These are phyloP conservation scores for Cydia splendana DNA, from an alignment of 1,140 invertebrate genomes.

Conservation along the genomic window DNA sequence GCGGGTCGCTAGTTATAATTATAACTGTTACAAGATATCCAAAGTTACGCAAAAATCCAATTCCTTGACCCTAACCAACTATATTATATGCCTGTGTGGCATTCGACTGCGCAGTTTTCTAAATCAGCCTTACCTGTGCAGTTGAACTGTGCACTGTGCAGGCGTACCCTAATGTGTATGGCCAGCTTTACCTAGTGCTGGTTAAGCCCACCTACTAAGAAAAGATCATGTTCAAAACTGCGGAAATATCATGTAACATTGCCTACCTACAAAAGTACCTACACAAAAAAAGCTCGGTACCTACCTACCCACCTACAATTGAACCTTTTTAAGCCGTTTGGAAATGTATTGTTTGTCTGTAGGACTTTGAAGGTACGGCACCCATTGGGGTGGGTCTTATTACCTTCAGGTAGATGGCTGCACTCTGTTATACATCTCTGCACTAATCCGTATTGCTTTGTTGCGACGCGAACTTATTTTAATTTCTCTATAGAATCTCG, in stretches of 20 bases:
- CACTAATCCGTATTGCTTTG: background rate
- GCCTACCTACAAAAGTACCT: background rate
- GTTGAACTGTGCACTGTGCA: too few species aligned
- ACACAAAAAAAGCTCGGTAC: background rate
- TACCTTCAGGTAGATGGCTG: background rate
- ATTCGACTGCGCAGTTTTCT: too few species aligned
- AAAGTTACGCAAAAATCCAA: too few species aligned
- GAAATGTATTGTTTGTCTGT: background rate
- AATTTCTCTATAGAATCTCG: too few species aligned
- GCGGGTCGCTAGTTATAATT: too few species aligned
- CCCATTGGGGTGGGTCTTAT: background rate
- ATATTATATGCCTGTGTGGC: too few species aligned
- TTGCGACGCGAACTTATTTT: background rate
- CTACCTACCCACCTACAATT: background rate
- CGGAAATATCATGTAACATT: constrained; percentile 11
- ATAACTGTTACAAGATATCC: too few species aligned
- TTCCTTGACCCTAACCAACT: too few species aligned
- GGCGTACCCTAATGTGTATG: too few species aligned
- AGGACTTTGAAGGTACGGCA: background rate
- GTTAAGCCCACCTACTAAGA: background rate
- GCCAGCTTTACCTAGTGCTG: too few species aligned
- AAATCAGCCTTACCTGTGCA: too few species aligned
- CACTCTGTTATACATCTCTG: background rate
- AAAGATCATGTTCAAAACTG: background rate
- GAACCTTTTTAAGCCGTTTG: background rate